A percentile compares a stretch with the other conserved stretches of the same genome.
Evolutionary conservation across 1,140 invertebrate genomes (phyloP).

Genomic region (Galleria mellonella): DNA sequence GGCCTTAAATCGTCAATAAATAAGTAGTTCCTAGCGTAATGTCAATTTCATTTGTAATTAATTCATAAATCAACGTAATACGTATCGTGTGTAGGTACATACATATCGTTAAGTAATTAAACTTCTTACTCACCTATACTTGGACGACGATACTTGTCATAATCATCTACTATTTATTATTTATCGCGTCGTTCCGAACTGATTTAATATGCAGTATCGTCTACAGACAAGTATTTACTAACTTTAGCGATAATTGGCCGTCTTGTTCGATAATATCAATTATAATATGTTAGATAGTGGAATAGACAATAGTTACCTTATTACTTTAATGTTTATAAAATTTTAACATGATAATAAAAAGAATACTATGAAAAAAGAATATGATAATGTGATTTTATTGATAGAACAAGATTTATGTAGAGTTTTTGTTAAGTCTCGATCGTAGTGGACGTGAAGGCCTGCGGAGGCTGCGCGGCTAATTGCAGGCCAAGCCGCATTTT

Average conservation of each 20-base stretch:
- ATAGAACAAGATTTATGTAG: constrained; percentile 55
- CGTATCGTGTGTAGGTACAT: neutral
- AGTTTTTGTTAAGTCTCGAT: constrained; percentile 51
- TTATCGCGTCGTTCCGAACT: constrained; percentile 24
- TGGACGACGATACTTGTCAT: constrained; percentile 30
- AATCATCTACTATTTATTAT: constrained; percentile 30
- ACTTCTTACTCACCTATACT: constrained; percentile 18
- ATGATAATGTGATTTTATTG: constrained; percentile 30
- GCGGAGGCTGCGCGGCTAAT: constrained; percentile 66
- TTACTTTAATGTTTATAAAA: neutral
- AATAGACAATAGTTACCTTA: no score
- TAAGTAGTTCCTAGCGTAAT: constrained; percentile 6
- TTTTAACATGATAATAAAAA: neutral
- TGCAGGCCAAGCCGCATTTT: constrained; percentile 66
- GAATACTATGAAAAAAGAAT: constrained; percentile 28
- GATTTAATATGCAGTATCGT: constrained; percentile 37
- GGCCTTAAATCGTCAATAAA: neutral
- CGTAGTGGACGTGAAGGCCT: constrained; percentile 50
- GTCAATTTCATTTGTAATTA: constrained; percentile 15
- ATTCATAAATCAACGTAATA: constrained; percentile 21
- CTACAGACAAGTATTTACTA: constrained; percentile 23
- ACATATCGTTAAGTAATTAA: constrained; percentile 34
- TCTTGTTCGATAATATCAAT: constrained; percentile 10
- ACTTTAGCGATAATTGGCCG: constrained; percentile 26
- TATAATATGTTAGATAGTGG: no score